A percentile compares a stretch with the other conserved stretches of the same genome.
Evolutionary conservation across 2,113 vertebrate species (phyloP).

Genomic region (Nannospalax galili): DNA sequence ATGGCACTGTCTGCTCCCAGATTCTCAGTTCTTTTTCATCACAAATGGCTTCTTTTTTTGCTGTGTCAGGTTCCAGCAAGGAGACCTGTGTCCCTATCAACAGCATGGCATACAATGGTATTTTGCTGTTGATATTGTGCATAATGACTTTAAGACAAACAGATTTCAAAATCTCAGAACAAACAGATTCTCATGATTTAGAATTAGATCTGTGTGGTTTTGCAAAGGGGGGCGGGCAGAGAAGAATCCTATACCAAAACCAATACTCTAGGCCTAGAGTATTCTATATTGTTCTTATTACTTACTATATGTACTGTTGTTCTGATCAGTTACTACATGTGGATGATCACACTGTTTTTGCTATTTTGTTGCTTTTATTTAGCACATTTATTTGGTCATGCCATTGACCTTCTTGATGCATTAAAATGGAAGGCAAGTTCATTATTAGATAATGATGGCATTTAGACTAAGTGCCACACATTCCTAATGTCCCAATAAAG

Average conservation of each 20-base stretch:
- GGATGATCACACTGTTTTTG: background rate
- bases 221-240: background rate
- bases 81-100: background rate
- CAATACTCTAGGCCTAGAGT: background rate
- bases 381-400: background rate
- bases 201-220: conserved; percentile 13
- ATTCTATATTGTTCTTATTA: background rate
- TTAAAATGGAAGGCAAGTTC: conserved; percentile 13
- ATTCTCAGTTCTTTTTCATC: background rate
- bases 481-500: conserved; percentile 35
- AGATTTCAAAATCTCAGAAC: conserved; percentile 33
- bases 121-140: background rate
- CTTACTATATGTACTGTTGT: background rate
- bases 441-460: conserved; percentile 48
- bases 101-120: background rate
- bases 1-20: background rate
- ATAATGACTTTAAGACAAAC: background rate
- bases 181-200: background rate
- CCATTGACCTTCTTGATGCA: conserved; percentile 13
- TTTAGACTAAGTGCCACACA: conserved; percentile 15
- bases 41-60: background rate
- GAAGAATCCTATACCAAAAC: background rate
- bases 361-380: conserved; percentile 6
- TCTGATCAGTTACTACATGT: background rate
- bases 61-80: background rate